Conservation (phyloP, 2,113 vertebrate genomes). For the Lonchura striata region DNA sequence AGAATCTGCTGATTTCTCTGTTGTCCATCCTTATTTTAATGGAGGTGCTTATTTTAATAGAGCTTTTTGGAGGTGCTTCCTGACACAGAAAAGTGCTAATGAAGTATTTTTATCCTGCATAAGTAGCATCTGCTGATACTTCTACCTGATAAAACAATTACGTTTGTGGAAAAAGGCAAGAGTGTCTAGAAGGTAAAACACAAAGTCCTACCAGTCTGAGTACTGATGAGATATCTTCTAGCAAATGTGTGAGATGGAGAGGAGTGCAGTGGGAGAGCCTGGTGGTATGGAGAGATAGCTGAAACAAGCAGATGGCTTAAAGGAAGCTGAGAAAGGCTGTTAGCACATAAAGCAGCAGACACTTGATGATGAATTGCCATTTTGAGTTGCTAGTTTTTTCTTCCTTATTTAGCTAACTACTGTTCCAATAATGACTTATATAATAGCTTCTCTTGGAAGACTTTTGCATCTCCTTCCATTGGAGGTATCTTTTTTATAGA, state of each 20-base stretch:
- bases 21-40: not conserved
- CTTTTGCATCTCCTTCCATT: not conserved
- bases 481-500: not conserved
- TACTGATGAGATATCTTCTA: not conserved
- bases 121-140: not conserved
- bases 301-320: constrained; percentile 61
- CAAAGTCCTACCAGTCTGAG: not conserved
- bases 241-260: not conserved
- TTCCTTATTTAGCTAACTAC: constrained; percentile 38
- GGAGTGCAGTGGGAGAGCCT: not conserved
- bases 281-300: constrained; percentile 13
- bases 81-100: not conserved
- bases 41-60: not conserved
- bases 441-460: not conserved
- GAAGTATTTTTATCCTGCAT: not conserved
- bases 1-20: not conserved
- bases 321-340: constrained; percentile 57
- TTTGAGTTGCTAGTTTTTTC: constrained; percentile 39
- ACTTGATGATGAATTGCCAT: constrained; percentile 36
- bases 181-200: not conserved
- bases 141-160: not conserved
- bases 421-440: not conserved
- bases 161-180: not conserved
- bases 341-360: constrained; percentile 40
- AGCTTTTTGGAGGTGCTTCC: not conserved